These are phyloP conservation scores for Mesoligia furuncula DNA, from an alignment of 2,888 invertebrate species.

Conservation along the genomic window DNA sequence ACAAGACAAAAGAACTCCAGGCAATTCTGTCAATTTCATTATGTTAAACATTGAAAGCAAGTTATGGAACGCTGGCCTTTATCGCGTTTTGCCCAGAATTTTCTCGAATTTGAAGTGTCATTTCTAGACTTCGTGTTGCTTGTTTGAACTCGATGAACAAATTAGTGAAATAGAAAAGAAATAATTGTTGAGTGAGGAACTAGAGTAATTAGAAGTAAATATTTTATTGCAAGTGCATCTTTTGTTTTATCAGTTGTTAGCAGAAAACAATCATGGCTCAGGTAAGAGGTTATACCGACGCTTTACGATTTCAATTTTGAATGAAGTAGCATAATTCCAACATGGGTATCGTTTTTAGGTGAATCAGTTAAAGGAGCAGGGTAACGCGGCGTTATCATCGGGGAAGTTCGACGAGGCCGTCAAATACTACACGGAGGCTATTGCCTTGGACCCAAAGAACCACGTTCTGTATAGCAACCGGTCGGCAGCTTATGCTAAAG, in stretches of 20 bases:
- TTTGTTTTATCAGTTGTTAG: constrained; percentile 60
- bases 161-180: constrained; percentile 52
- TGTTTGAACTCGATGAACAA: constrained; percentile 61
- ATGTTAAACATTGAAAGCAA: not conserved
- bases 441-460: constrained; percentile 94
- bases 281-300: constrained; percentile 86
- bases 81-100: constrained; percentile 78
- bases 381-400: constrained; percentile 95
- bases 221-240: constrained; percentile 57
- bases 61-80: constrained; percentile 61
- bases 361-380: constrained; percentile 95
- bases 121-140: constrained; percentile 67
- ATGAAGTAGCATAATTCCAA: constrained; percentile 58
- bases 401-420: constrained; percentile 95
- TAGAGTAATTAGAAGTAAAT: constrained; percentile 46
- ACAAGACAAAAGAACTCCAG: constrained; percentile 10
- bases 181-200: constrained; percentile 40
- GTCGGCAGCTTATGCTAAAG: constrained; percentile 97
- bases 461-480: constrained; percentile 98
- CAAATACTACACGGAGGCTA: constrained; percentile 95
- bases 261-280: constrained; percentile 81
- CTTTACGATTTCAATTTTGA: constrained; percentile 66
- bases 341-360: constrained; percentile 90
- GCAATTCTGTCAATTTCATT: not conserved
- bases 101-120: constrained; percentile 89